Conservation (phyloP, 2,113 vertebrate genomes). For the Hypocryptadius cinnamomeus region DNA sequence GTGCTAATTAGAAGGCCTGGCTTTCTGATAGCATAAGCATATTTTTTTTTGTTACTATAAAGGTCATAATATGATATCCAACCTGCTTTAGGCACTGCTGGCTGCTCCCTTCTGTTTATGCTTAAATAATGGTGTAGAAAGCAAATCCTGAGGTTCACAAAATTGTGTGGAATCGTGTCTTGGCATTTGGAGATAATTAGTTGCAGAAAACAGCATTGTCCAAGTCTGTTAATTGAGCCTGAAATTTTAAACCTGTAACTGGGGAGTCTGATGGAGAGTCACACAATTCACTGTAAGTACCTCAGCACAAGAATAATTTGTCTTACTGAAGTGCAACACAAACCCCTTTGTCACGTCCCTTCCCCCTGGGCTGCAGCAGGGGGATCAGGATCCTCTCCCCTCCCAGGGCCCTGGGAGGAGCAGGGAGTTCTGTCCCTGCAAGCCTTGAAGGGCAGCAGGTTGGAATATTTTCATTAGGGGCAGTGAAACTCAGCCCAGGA, state of each 20-base stretch:
- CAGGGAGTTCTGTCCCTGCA: background rate
- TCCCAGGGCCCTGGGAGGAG: no score
- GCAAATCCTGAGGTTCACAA: background rate
- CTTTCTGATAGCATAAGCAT: background rate
- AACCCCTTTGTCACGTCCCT: background rate
- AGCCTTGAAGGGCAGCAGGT: background rate
- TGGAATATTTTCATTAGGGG: background rate
- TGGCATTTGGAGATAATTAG: constrained; percentile 34
- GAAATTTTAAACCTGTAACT: constrained; percentile 6
- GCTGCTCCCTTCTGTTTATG: background rate
- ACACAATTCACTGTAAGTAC: background rate
- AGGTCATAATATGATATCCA: background rate
- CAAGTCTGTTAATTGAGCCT: constrained; percentile 34
- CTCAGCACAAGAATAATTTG: background rate
- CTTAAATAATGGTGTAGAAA: constrained; percentile 5
- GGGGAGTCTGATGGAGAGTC: background rate
- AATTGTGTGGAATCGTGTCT: background rate
- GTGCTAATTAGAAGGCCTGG: background rate
- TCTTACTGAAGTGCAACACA: background rate
- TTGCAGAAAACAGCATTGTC: background rate
- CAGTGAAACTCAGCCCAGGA: background rate
- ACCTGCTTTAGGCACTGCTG: background rate
- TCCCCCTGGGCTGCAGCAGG: background rate
- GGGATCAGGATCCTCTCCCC: background rate
- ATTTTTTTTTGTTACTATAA: background rate